Conservation (phyloP, 1,140 invertebrate genomes). For the Lepidurus arcticus region DNA sequence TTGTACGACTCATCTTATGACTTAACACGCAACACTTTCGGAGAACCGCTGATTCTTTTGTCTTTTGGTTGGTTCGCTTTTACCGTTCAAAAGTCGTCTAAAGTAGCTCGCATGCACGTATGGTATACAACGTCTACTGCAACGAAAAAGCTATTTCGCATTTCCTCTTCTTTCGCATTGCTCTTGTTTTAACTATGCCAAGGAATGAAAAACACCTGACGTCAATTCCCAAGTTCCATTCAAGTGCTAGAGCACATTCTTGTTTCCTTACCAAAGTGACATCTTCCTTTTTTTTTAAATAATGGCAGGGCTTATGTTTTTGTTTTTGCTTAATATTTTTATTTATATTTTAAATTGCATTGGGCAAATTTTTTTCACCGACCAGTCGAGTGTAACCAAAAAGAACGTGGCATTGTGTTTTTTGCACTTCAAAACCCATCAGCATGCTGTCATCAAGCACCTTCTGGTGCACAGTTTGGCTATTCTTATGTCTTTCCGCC, state of each 20-base stretch:
- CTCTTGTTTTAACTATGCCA: not conserved
- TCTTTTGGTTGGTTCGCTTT: no score
- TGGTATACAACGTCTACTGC: not conserved
- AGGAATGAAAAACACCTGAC: slow-evolving; percentile 8
- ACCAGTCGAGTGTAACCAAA: not conserved
- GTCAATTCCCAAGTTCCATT: not conserved
- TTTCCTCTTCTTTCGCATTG: not conserved
- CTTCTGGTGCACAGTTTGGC: not conserved
- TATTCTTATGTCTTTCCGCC: slow-evolving; percentile 6
- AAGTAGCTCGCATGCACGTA: no score
- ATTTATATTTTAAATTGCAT: not conserved
- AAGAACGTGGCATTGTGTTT: not conserved
- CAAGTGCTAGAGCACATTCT: not conserved
- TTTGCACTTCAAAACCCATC: not conserved
- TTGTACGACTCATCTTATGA: no score
- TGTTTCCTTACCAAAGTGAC: not conserved
- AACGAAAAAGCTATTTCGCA: not conserved
- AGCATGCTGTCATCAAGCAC: not conserved
- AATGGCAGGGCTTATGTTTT: not conserved
- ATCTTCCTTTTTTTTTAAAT: not conserved
- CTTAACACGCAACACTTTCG: no score
- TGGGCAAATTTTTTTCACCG: not conserved
- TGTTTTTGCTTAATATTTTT: not conserved
- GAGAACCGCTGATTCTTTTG: no score
- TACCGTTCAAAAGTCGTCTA: no score